phyloP scores from a whole-genome alignment of 2,797 vertebrate genomes.

The Sibirionetta formosa region DNA sequence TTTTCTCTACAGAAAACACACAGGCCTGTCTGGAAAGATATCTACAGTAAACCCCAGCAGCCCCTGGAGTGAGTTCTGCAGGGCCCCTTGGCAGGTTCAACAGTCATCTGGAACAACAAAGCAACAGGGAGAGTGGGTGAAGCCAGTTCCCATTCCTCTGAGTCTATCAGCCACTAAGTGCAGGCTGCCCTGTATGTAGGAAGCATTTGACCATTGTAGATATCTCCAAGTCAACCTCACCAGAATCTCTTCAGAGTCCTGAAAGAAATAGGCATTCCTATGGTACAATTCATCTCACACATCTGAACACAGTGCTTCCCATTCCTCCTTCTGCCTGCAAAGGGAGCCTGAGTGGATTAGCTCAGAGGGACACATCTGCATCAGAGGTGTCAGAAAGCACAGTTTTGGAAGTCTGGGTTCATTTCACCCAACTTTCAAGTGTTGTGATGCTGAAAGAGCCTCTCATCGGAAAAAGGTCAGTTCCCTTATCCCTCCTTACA shows the following conservation, averaged over 20 bases:
- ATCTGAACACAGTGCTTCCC: background rate
- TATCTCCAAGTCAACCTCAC: background rate
- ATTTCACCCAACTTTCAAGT: constrained; percentile 18
- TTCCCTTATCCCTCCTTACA: background rate
- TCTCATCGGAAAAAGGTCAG: background rate
- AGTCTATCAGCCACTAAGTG: background rate
- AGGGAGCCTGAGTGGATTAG: background rate
- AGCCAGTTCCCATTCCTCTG: background rate
- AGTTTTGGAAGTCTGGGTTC: background rate
- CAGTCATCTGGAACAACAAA: background rate
- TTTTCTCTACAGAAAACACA: background rate
- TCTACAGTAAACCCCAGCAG: background rate
- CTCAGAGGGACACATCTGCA: background rate
- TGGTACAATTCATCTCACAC: background rate
- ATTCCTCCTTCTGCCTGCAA: background rate
- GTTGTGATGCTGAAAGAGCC: background rate
- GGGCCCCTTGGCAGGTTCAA: background rate
- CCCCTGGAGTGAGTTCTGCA: background rate
- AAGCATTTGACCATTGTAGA: background rate
- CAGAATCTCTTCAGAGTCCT: background rate
- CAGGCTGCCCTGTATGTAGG: background rate
- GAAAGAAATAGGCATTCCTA: background rate
- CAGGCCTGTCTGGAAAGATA: background rate
- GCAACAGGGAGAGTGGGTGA: background rate
- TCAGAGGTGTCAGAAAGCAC: background rate